phyloP scores from a whole-genome alignment of 2,113 vertebrate species.

The Corvus moneduloides region DNA sequence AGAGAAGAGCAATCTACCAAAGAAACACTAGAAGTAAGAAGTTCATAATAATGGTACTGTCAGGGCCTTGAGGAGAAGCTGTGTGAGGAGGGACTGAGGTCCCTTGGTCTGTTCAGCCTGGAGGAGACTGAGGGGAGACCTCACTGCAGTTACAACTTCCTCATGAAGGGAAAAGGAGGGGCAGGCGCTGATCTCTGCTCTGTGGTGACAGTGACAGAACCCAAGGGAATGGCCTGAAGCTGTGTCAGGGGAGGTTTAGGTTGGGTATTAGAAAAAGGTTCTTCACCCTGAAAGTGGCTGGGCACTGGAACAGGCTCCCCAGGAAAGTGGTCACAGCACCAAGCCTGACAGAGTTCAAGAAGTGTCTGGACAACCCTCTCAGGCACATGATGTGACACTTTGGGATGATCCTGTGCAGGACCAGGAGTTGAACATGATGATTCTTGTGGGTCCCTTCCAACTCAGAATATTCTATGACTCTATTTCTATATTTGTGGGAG shows the following conservation, averaged over 20 bases:
- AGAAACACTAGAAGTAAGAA: background rate
- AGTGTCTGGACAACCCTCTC: fast-evolving
- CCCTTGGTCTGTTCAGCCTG: background rate
- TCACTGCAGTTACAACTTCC: background rate
- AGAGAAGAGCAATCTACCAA: background rate
- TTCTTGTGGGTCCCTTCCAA: background rate
- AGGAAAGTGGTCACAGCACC: background rate
- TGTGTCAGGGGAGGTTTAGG: background rate
- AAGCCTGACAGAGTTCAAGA: background rate
- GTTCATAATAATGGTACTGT: background rate
- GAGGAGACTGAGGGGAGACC: background rate
- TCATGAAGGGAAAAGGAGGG: fast-evolving
- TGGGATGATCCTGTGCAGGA: background rate
- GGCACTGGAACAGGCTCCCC: background rate
- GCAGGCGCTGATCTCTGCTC: background rate
- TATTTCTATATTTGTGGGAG: background rate
- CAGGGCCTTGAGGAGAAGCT: background rate
- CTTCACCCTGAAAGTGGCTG: fast-evolving
- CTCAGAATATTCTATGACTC: background rate
- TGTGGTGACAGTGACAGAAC: background rate
- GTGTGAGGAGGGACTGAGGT: background rate
- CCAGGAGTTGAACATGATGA: background rate
- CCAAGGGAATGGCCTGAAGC: background rate
- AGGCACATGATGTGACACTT: background rate
- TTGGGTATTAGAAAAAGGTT: background rate